These are phyloP conservation scores for Lordiphosa andalusiaca DNA, from an alignment of 2,888 invertebrate genomes.

Conservation along the genomic window DNA sequence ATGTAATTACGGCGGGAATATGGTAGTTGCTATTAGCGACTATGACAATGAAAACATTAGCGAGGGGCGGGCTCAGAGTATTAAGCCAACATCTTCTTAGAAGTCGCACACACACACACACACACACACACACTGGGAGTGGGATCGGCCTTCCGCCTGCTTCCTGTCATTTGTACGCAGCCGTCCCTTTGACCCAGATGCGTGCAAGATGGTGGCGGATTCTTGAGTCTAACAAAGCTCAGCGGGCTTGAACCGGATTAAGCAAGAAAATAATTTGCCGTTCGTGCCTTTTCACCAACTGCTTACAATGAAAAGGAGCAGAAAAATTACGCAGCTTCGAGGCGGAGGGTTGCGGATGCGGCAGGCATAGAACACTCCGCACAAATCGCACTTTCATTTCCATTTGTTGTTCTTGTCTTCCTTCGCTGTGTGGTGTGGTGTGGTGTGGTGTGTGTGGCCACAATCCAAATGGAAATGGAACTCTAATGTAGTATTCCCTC, in stretches of 20 bases:
- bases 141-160: constrained; percentile 22
- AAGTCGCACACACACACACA: constrained; percentile 28
- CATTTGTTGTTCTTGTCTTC: constrained; percentile 29
- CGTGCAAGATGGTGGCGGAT: constrained; percentile 22
- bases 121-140: constrained; percentile 16
- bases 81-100: constrained; percentile 47
- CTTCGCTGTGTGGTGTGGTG: constrained; percentile 15
- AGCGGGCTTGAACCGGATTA: constrained; percentile 74
- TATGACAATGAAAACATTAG: constrained; percentile 69
- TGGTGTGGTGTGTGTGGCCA: constrained; percentile 19
- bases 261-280: constrained; percentile 75
- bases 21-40: constrained; percentile 71
- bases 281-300: constrained; percentile 73
- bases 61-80: constrained; percentile 34
- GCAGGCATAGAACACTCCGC: constrained; percentile 44
- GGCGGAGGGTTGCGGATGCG: constrained; percentile 20
- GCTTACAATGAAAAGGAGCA: constrained; percentile 38
- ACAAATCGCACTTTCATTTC: constrained; percentile 38
- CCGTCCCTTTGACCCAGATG: constrained; percentile 64
- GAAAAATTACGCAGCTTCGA: constrained; percentile 35
- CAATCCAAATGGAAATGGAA: constrained; percentile 52
- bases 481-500: constrained; percentile 70
- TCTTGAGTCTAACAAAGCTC: constrained; percentile 54
- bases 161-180: constrained; percentile 58
- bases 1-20: constrained; percentile 63